phyloP scores from a whole-genome alignment of 2,113 vertebrate genomes.

The western clawed frog (Xenopus tropicalis) region UCB_Xtro_10.0 CM004445.2:7977501-7978000 shows the following conservation, averaged over 20 bases:
- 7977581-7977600: conserved; percentile 34
- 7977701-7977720: conserved; percentile 35
- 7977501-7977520: conserved; percentile 5
- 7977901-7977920: too few species aligned
- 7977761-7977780: too few species aligned
- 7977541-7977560: conserved; percentile 8
- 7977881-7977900: too few species aligned
- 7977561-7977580: conserved; percentile 27
- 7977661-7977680: background rate
- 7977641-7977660: background rate
- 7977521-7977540: background rate
- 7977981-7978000: too few species aligned
- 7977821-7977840: too few species aligned
- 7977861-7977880: too few species aligned
- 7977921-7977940: too few species aligned
- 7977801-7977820: background rate
- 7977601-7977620: conserved; percentile 2
- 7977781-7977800: too few species aligned
- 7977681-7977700: conserved; percentile 17
- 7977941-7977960: too few species aligned
- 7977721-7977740: conserved; percentile 17
- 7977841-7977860: too few species aligned
- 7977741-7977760: too few species aligned
- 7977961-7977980: too few species aligned
- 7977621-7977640: background rate